Conservation (phyloP, 2,888 invertebrate genomes). For the Hydroisotoma schaefferi region DNA sequence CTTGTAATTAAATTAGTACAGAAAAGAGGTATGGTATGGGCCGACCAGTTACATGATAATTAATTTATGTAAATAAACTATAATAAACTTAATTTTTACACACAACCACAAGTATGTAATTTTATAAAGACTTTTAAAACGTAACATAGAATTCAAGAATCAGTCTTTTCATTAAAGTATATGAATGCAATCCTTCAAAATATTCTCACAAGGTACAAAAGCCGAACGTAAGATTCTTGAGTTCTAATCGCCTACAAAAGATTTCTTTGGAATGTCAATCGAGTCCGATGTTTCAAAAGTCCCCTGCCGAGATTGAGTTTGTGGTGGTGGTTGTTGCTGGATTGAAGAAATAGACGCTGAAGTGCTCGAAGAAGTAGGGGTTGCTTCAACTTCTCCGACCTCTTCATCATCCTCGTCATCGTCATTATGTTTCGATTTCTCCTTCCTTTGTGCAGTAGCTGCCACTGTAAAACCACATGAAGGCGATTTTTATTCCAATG, state of each 20-base stretch:
- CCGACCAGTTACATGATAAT: too few species aligned
- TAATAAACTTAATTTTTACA: not conserved
- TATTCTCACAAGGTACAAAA: too few species aligned
- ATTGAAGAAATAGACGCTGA: slow-evolving; percentile 7
- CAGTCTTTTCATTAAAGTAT: too few species aligned
- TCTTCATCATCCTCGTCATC: slow-evolving; percentile 45
- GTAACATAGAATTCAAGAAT: not conserved
- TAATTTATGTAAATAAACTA: not conserved
- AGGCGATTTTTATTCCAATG: not conserved
- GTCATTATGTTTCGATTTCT: slow-evolving; percentile 51
- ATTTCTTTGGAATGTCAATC: slow-evolving; percentile 37
- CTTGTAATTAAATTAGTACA: too few species aligned
- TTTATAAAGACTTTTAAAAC: too few species aligned
- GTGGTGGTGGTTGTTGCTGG: not conserved
- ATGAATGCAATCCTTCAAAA: too few species aligned
- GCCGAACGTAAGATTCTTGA: too few species aligned
- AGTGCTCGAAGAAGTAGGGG: slow-evolving; percentile 21
- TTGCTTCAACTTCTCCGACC: slow-evolving; percentile 52
- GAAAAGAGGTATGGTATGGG: too few species aligned
- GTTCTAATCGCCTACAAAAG: not conserved
- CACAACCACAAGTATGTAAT: not conserved
- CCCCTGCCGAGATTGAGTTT: slow-evolving; percentile 21
- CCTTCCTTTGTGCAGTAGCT: slow-evolving; percentile 36
- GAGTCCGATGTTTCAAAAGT: slow-evolving; percentile 40
- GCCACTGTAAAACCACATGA: slow-evolving; percentile 31